These are phyloP conservation scores for Hymenopus coronatus DNA, from an alignment of 2,888 invertebrate species.

Conservation along the genomic window DNA sequence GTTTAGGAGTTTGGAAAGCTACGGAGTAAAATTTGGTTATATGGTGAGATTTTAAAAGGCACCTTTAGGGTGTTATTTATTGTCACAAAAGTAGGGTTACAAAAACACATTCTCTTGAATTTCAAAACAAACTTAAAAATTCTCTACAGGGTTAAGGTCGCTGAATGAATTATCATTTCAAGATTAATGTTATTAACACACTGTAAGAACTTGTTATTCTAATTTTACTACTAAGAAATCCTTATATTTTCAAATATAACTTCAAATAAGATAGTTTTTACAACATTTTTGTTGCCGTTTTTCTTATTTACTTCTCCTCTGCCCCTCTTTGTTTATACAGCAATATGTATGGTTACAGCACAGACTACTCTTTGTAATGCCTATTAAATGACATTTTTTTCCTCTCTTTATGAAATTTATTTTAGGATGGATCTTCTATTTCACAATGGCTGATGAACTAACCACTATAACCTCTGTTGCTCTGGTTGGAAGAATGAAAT, in stretches of 20 bases:
- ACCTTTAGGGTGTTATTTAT: neutral
- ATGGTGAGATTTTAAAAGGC: neutral
- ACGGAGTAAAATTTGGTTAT: neutral
- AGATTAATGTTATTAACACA: neutral
- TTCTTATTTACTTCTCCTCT: no score
- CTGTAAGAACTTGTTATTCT: neutral
- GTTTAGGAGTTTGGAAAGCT: neutral
- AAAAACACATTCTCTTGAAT: neutral
- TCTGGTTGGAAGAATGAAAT: no score
- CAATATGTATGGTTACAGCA: no score
- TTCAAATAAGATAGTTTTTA: neutral
- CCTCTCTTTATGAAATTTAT: no score
- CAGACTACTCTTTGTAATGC: no score
- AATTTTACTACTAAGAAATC: neutral
- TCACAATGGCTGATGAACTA: no score
- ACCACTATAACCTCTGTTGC: no score
- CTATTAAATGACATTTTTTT: no score
- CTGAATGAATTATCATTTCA: neutral
- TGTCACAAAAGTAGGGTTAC: neutral
- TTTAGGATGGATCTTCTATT: no score
- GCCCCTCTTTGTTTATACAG: no score
- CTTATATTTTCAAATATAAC: neutral
- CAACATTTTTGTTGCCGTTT: no score
- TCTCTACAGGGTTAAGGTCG: neutral
- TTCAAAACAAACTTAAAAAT: neutral